phyloP scores from a whole-genome alignment of 2,888 invertebrate genomes.

The Pterostichus madidus region DNA sequence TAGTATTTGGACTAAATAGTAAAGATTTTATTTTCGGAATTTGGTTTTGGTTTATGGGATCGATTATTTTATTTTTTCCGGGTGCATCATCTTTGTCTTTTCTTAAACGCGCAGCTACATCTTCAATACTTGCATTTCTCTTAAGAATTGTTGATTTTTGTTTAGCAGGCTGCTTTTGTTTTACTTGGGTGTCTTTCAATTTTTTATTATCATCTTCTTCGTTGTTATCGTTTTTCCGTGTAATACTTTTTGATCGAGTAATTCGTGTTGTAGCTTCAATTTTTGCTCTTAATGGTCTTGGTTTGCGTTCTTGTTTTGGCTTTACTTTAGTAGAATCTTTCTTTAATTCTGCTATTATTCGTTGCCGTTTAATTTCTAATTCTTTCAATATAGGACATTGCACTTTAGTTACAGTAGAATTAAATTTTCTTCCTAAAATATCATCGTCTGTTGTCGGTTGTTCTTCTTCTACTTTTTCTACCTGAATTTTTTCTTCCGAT shows the following conservation, averaged over 20 bases:
- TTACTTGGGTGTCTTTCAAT: constrained; percentile 5
- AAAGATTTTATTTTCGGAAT: constrained; percentile 14
- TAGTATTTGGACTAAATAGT: constrained; percentile 45
- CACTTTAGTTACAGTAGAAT: constrained; percentile 23
- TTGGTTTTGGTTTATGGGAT: constrained; percentile 20
- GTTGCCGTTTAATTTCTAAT: constrained; percentile 72
- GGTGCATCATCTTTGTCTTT: constrained; percentile 46
- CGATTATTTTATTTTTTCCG: constrained; percentile 44
- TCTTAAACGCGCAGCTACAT: constrained; percentile 54
- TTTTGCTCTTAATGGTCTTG: not conserved
- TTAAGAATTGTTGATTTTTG: not conserved
- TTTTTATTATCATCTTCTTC: constrained; percentile 1
- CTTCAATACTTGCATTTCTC: constrained; percentile 54
- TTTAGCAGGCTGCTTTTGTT: constrained; percentile 6
- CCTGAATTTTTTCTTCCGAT: constrained; percentile 3
- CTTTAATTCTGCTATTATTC: constrained; percentile 71
- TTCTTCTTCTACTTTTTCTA: not conserved
- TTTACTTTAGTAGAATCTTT: constrained; percentile 1
- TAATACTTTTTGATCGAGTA: constrained; percentile 45
- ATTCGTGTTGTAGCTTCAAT: not conserved
- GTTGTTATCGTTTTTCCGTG: constrained; percentile 53
- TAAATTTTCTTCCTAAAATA: not conserved
- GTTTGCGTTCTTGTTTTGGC: not conserved
- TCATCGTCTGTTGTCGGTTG: not conserved
- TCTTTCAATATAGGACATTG: constrained; percentile 69